Evolutionary conservation across 2,888 invertebrate species (phyloP), one percentile per base, ranked within the genome.

Genomic region (Phlogophora meticulosa): DNA sequence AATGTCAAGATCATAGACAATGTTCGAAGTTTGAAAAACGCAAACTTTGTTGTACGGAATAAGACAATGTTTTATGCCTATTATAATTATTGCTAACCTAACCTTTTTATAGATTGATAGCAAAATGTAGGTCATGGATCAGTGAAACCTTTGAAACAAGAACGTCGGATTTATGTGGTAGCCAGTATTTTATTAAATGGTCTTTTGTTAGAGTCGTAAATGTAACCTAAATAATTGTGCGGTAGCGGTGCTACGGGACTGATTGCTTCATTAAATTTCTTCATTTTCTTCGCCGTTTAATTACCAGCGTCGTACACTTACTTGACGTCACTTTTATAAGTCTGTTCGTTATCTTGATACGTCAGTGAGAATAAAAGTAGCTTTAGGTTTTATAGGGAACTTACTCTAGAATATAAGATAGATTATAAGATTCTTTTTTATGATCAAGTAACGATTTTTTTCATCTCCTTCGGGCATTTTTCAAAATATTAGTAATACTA

Each of bases 91-190:
- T 51, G 61, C 40, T 7, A 68, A 59, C 48, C 55, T 74, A 79
- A 72, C 61, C 66, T 65, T 78, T 78, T 38, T 43, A 40, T 61
- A 51, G 63, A 72, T 59, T 60, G 66, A 49, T 58, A 38, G 55
- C 55, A 71, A 56, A 71, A 85, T 81, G 59, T 85, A 75, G 84
- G 85, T 79, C 81, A 84, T 53, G 71, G 62, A 61, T 65, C 60
- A 67, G 28, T 61, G 38, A 53, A 58, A 52, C 52, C 51, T 79
- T 58, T 66, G 42, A 46, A 58, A 63, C 17, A 36, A 60, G 34
- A 62, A 73, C 58, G 52, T 57, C 20, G 32, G 51, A 56, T 71
- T 59, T 57, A 48, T 53, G 51, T 65, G 34, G 9, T 51, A 34
- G 20, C 20, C 42, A 51, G 40, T 63, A 17, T 48, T 61, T 59